Base-by-base conservation (phyloP, 2,888 invertebrate species). In the Mallateleia sp. region DNA sequence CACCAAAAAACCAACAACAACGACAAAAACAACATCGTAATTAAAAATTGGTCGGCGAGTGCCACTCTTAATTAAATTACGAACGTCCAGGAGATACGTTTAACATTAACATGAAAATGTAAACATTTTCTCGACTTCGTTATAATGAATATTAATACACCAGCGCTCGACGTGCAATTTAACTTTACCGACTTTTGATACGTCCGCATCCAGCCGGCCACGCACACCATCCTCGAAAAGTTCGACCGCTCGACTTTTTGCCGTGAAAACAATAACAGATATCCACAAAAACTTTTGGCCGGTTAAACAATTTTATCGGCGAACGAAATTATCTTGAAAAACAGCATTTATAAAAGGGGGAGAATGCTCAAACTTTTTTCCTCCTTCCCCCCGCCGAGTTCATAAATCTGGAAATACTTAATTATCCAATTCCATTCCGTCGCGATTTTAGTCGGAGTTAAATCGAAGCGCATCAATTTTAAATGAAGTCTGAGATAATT, bases 61-160 rank as follows among this genome's bases (percentile, higher is more conserved):
- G 11, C 11, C 38, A 38, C 38, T 5, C 14, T 2, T 9, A 42
- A 62, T 62, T 62, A 47, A 47, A 47, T 66, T 28, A 47, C 22
- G 2, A 0, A 18, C 20, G 38, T 62, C 22, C 18, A 14, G n/a
- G 15, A 24, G 20, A 60, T 66, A 18, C 47, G 28, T 45, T 47
- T 18, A 38, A 14, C 11, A n/a, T 38, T n/a, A 60, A n/a, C 34
- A 32, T 20, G 25, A 22, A 45, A 62, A 47, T 38, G n/a, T 18
- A 3, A 18, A 20, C 34, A 32, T 34, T 25, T 56, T 56, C 22
- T 20, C 71, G 52, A 56, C 56, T 45, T 28, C 71, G 71, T 42
- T 56, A 71, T 56, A 71, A 71, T 56, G 71, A 71, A 71, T 71
- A 71, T 71, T 38, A 71, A 71, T 71, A 71, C 8, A 54, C 45